Percentiles rank a stretch among this genome's conserved stretches.
phyloP scores from a whole-genome alignment of 2,888 invertebrate species.

The Rhagophthalmus giganteus region DNA sequence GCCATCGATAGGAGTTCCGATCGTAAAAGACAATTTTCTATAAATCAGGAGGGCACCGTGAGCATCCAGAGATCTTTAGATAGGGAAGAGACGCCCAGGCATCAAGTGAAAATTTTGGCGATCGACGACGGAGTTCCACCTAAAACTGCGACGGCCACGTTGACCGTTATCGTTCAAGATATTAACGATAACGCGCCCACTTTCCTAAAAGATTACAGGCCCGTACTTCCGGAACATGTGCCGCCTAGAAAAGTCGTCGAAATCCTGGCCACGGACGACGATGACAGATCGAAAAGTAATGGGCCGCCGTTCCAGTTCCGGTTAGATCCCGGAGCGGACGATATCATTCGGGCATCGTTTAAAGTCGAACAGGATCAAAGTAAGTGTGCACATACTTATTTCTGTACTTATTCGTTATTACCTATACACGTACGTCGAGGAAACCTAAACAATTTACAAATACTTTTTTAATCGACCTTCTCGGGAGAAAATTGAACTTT shows the following conservation, averaged over 20 bases:
- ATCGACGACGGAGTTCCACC: constrained; percentile 93
- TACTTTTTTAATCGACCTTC: neutral
- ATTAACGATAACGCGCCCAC: constrained; percentile 95
- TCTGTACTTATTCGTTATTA: no score
- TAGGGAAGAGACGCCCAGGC: constrained; percentile 91
- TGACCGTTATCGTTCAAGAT: constrained; percentile 93
- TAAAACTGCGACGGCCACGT: constrained; percentile 89
- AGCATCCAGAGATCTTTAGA: constrained; percentile 91
- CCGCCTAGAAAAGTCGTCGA: constrained; percentile 90
- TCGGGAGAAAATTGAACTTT: no score
- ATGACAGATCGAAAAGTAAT: constrained; percentile 90
- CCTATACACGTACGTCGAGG: no score
- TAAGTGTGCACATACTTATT: constrained; percentile 55
- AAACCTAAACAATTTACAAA: neutral
- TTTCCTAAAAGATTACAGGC: constrained; percentile 89
- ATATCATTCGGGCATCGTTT: constrained; percentile 90
- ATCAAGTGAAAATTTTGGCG: constrained; percentile 94
- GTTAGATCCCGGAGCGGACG: constrained; percentile 90
- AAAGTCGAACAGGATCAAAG: constrained; percentile 96
- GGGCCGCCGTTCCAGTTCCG: constrained; percentile 96
- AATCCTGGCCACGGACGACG: constrained; percentile 90
- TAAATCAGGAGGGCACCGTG: constrained; percentile 93
- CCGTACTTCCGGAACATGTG: constrained; percentile 90
- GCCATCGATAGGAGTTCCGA: constrained; percentile 92
- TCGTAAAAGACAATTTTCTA: constrained; percentile 89